Conservation (phyloP, 2,113 vertebrate species). For the Coptodon rendalli region DNA sequence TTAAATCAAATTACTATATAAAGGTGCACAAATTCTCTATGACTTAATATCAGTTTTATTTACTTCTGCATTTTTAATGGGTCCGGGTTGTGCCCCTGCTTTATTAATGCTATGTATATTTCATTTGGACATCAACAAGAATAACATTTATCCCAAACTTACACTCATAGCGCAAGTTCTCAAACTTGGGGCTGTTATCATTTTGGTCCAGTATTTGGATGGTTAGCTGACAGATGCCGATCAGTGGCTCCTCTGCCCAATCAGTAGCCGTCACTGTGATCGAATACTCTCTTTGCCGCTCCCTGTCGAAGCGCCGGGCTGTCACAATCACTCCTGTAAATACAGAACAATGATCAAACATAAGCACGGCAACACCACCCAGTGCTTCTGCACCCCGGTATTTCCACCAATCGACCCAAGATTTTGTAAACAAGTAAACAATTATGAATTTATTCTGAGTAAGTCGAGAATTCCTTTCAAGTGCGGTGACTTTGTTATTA, state of each 20-base stretch:
- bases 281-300: conserved; percentile 84
- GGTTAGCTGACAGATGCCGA: conserved; percentile 85
- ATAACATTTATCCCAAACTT: conserved; percentile 49
- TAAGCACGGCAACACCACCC: not conserved
- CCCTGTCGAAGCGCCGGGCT: conserved; percentile 80
- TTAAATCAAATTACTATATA: not conserved
- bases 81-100: not conserved
- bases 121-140: not conserved
- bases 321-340: conserved; percentile 80
- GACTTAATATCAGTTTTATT: not conserved
- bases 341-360: conserved; percentile 9
- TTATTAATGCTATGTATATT: not conserved
- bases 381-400: not conserved
- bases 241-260: conserved; percentile 83
- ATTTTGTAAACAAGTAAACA: conserved; percentile 11
- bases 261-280: conserved; percentile 87
- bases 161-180: conserved; percentile 88
- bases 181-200: conserved; percentile 89
- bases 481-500: conserved; percentile 4
- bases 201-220: conserved; percentile 85
- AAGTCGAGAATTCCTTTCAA: conserved; percentile 2
- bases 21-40: not conserved
- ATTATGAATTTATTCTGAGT: not conserved
- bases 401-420: not conserved
- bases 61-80: not conserved